Evolutionary conservation across 2,888 invertebrate genomes (phyloP).

Genomic region (Danaus chrysippus): DNA sequence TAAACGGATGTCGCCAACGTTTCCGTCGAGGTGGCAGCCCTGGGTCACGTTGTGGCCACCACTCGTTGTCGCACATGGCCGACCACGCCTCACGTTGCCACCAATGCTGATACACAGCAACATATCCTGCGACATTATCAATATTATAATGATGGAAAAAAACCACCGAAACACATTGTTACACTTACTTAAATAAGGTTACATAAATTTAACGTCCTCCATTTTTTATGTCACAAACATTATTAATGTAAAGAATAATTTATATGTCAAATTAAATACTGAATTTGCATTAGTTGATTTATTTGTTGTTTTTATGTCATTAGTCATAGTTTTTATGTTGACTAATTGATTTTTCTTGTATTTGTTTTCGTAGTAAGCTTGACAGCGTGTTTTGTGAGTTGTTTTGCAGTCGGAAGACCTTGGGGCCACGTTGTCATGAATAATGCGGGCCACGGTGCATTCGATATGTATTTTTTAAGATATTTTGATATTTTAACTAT

Average conservation of each 20-base stretch:
- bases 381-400: neutral
- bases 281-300: no score
- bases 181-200: neutral
- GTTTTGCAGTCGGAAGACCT: constrained; percentile 21
- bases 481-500: no score
- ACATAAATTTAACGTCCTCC: neutral
- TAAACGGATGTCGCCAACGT: constrained; percentile 1
- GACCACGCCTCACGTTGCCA: constrained; percentile 39
- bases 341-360: constrained; percentile 1
- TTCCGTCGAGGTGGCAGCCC: constrained; percentile 27
- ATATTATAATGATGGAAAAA: constrained; percentile 14
- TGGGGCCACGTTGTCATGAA: constrained; percentile 22
- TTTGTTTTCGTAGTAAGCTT: neutral
- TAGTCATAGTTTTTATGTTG: neutral
- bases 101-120: constrained; percentile 23
- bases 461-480: constrained; percentile 18
- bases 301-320: no score
- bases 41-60: constrained; percentile 38
- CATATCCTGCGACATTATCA: constrained; percentile 13
- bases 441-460: constrained; percentile 15
- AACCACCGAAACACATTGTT: constrained; percentile 11
- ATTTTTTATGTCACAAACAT: no score
- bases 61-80: constrained; percentile 39
- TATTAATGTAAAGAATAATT: no score
- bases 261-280: no score